A percentile compares a stretch with the other conserved stretches of the same genome.
Conservation (phyloP, 2,888 invertebrate species). For the Dorcus hopei region DNA sequence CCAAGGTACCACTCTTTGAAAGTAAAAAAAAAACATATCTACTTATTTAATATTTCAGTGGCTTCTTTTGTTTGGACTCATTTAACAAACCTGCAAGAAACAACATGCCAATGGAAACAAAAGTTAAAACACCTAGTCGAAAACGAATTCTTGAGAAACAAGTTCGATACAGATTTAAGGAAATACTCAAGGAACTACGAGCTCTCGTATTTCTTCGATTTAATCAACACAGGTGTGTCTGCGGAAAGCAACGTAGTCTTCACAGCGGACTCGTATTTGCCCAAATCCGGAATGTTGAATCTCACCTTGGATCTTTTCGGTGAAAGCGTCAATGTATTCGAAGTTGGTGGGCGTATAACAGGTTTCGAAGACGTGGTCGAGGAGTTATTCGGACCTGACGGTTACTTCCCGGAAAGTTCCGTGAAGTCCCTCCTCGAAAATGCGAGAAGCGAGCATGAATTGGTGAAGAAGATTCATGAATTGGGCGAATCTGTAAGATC, state of each 20-base stretch:
- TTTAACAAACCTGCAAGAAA: slow-evolving; percentile 59
- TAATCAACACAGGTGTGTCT: slow-evolving; percentile 56
- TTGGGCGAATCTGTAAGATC: slow-evolving; percentile 18
- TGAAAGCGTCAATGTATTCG: slow-evolving; percentile 61
- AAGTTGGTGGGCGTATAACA: slow-evolving; percentile 58
- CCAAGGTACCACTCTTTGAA: slow-evolving; percentile 50
- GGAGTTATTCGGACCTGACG: slow-evolving; percentile 57
- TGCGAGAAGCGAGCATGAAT: slow-evolving; percentile 12
- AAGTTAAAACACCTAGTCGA: slow-evolving; percentile 58
- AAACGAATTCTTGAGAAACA: slow-evolving; percentile 56
- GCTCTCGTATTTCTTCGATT: slow-evolving; percentile 57
- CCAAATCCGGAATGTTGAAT: slow-evolving; percentile 54
- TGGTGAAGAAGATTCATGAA: slow-evolving; percentile 14
- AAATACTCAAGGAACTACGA: slow-evolving; percentile 68
- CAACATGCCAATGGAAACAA: slow-evolving; percentile 56
- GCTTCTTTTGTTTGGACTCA: slow-evolving; percentile 70
- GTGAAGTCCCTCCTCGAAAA: slow-evolving; percentile 21
- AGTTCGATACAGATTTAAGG: slow-evolving; percentile 59
- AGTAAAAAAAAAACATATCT: neutral
- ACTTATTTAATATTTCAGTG: slow-evolving; percentile 41
- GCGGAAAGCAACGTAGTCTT: slow-evolving; percentile 58
- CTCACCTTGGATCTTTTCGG: slow-evolving; percentile 59
- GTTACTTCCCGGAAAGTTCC: slow-evolving; percentile 36
- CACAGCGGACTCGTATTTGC: slow-evolving; percentile 57
- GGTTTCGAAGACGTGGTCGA: slow-evolving; percentile 62